Evolutionary conservation across 2,888 invertebrate genomes (phyloP).

Genomic region (Thalpophila matura): DNA sequence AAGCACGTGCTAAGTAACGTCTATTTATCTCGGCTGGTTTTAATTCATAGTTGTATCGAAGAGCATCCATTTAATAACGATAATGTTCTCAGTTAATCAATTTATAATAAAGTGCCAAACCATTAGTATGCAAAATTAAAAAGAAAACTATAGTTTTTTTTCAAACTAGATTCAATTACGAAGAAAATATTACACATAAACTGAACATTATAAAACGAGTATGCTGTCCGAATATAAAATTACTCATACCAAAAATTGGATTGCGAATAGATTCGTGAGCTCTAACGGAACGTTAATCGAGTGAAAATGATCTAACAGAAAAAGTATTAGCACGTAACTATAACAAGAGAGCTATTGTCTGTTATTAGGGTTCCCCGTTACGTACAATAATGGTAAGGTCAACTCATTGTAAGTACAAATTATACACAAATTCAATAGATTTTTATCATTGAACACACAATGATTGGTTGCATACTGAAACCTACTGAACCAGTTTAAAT

Average conservation of each 20-base stretch:
- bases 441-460: slow-evolving; percentile 33
- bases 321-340: slow-evolving; percentile 58
- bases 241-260: slow-evolving; percentile 43
- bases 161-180: slow-evolving; percentile 38
- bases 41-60: slow-evolving; percentile 1
- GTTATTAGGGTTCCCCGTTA: slow-evolving; percentile 58
- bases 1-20: too few relatives aligned
- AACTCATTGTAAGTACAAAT: slow-evolving; percentile 36
- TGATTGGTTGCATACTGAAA: neutral
- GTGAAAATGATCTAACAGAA: slow-evolving; percentile 58
- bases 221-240: slow-evolving; percentile 39
- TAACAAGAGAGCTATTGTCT: slow-evolving; percentile 58
- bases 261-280: slow-evolving; percentile 58
- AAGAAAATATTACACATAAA: slow-evolving; percentile 12
- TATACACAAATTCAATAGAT: slow-evolving; percentile 44
- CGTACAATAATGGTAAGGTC: slow-evolving; percentile 57
- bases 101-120: slow-evolving; percentile 10
- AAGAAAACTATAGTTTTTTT: slow-evolving; percentile 16
- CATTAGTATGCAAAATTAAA: slow-evolving; percentile 10
- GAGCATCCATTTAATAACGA: neutral
- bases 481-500: neutral
- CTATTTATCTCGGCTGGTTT: too few relatives aligned
- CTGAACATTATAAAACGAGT: slow-evolving; percentile 13
- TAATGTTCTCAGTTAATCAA: slow-evolving; percentile 14
- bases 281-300: slow-evolving; percentile 64